A percentile compares a stretch with the other conserved stretches of the same genome.
These are phyloP conservation scores for Petaurus breviceps DNA, from an alignment of 2,113 vertebrate species.

Conservation along the genomic window DNA sequence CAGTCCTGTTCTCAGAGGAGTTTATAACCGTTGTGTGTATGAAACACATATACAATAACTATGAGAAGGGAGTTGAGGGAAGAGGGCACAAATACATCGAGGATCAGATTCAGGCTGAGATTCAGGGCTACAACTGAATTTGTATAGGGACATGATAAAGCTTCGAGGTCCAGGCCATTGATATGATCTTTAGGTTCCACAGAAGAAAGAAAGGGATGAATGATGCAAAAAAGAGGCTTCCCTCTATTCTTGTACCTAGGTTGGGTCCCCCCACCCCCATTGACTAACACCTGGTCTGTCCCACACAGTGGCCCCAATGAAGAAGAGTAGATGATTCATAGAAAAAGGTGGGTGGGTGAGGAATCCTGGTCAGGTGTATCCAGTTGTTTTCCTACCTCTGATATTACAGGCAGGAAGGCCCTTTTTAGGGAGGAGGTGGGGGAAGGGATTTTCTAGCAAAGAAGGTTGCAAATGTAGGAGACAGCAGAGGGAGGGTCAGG, in stretches of 20 bases:
- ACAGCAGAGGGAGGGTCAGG: background rate
- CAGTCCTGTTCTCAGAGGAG: background rate
- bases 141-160: background rate
- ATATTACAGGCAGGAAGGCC: too few relatives aligned
- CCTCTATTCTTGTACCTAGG: background rate
- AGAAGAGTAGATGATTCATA: background rate
- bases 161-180: background rate
- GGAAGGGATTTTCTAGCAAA: too few relatives aligned
- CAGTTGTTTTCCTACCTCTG: too few relatives aligned
- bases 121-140: background rate
- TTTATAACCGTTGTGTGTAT: background rate
- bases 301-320: too few relatives aligned
- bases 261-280: background rate
- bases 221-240: background rate
- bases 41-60: background rate
- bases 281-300: background rate
- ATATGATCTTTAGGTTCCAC: background rate
- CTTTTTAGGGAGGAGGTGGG: too few relatives aligned
- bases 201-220: background rate
- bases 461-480: background rate
- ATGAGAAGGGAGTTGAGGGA: background rate
- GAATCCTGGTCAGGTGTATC: background rate
- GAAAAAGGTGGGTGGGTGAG: background rate
- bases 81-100: background rate
- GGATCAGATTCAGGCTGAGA: background rate